Base-by-base conservation (phyloP, 1,140 invertebrate genomes). In the Euura lappo region DNA sequence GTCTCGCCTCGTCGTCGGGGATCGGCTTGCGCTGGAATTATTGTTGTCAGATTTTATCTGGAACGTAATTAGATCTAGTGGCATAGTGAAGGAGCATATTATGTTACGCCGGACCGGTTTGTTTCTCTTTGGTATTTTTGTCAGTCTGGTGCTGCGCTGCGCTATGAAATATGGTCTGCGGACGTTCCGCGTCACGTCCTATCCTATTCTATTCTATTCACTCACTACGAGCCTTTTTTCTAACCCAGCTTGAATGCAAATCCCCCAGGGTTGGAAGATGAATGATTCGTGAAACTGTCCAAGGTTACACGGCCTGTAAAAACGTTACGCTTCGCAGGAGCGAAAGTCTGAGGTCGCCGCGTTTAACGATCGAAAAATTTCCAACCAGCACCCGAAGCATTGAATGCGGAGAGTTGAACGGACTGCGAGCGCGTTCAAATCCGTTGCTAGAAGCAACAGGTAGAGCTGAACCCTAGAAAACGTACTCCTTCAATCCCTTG, bases 31-130 rank as follows among this genome's bases (percentile, higher is more conserved):
- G 79, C 79, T 78, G 79, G 80, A 78, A 79, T 79, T 77, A 75
- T 73, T 77, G 80, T 84, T 83, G 79, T 81, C 76, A 76, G 76
- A 76, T 78, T 78, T 79, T 79, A 82, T 71, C 79, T 69, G 42
- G 51, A 8, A 60, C 3, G 51, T 60, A 60, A 60, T 60, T 60
- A 60, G 51, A 60, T 60, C 51, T 60, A 60, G 51, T 60, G 51
- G 51, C 3, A 60, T 60, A 60, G 51, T 60, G 3, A 79, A 74
- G 77, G 75, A 82, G 81, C 78, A 79, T 78, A 84, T 86, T 84
- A 73, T 77, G 69, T 86, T 85, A 82, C 81, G 13, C 28, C 28
- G 72, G 68, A 79, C 79, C 79, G 77, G 79, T 79, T 81, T 76
- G 72, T 75, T 64, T 72, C 46, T 71, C 51, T 70, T 75, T 74